Evolutionary conservation across 2,113 vertebrate species (phyloP), one percentile per base, ranked within the genome.

Genomic region (Leptobrachium ailaonicum): DNA sequence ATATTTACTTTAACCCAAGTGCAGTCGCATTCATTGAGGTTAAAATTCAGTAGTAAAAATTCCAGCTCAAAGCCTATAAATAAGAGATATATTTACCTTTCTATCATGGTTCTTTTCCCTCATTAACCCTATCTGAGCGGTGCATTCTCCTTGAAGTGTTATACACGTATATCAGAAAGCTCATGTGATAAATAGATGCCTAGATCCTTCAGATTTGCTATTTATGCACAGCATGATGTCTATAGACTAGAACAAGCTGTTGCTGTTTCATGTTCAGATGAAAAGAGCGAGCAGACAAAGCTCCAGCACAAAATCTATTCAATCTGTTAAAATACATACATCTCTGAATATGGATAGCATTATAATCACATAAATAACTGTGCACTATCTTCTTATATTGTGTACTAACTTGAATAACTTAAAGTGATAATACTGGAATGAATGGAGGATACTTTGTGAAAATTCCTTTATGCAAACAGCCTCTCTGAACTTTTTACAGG

Each of bases 231-330:
- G 20, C 62, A 64, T 64, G 62, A 64, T 64, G 62, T 32, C 62
- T 64, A 64, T 20, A 64, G 62, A 64, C n/a, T 64, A n/a, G 62
- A 32, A 64, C 62, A 64, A 4, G 20, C 32, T 64, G 6, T 9
- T 64, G 62, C 62, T 64, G 8, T 64, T 64, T 60, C 13, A 64
- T 64, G n/a, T 64, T 64, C 9, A 64, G 62, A 64, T 32, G 62
- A 64, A 64, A 32, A 32, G 10, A 60, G 56, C 20, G 4, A 64
- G 62, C n/a, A 64, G 6, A 64, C n/a, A 64, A 64, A 64, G 40
- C 20, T 5, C 20, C n/a, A 64, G 47, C 8, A 50, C 47, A 64
- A 40, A 64, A 4, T 40, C 6, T 64, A 20, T 64, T 64, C 62
- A 4, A 4, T 64, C 32, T 50, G 4, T 32, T 32, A 32, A 32